Conservation (phyloP, 2,888 invertebrate species). For the Lasioglossum morio region DNA sequence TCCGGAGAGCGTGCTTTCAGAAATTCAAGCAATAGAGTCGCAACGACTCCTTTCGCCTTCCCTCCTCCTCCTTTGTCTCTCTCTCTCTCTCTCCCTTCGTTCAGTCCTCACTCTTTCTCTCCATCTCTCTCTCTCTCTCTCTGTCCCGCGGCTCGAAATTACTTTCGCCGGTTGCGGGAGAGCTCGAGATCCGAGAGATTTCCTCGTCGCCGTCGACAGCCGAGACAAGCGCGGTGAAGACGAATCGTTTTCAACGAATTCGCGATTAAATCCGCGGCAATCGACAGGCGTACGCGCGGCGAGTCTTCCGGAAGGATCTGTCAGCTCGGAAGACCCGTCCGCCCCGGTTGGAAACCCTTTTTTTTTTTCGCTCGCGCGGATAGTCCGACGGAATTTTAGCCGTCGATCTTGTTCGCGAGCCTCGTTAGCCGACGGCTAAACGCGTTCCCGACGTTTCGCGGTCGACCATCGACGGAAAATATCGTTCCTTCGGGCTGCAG, state of each 20-base stretch:
- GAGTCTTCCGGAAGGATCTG: constrained; percentile 57
- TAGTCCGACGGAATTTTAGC: constrained; percentile 17
- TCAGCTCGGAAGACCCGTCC: constrained; percentile 41
- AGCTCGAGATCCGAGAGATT: constrained; percentile 24
- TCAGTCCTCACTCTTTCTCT: not conserved
- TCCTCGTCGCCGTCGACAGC: constrained; percentile 31
- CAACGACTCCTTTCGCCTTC: not conserved
- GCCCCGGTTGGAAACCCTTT: constrained; percentile 22
- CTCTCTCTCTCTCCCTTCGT: not conserved
- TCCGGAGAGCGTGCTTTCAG: constrained; percentile 17
- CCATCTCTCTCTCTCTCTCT: not conserved
- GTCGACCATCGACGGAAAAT: constrained; percentile 20
- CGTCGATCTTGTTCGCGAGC: constrained; percentile 45
- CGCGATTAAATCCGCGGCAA: constrained; percentile 36
- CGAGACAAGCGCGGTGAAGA: constrained; percentile 20
- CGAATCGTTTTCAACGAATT: constrained; percentile 33
- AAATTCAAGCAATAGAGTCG: constrained; percentile 25
- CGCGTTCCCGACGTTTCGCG: constrained; percentile 20
- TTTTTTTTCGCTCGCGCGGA: constrained; percentile 27
- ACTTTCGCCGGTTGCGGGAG: constrained; percentile 18
- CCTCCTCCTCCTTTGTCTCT: not conserved
- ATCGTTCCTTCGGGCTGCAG: not conserved
- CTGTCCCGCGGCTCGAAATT: constrained; percentile 13
- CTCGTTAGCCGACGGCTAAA: constrained; percentile 42
- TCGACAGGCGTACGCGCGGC: constrained; percentile 42